phyloP scores from a whole-genome alignment of 2,113 vertebrate genomes.

The Periophthalmodon schlosseri region DNA sequence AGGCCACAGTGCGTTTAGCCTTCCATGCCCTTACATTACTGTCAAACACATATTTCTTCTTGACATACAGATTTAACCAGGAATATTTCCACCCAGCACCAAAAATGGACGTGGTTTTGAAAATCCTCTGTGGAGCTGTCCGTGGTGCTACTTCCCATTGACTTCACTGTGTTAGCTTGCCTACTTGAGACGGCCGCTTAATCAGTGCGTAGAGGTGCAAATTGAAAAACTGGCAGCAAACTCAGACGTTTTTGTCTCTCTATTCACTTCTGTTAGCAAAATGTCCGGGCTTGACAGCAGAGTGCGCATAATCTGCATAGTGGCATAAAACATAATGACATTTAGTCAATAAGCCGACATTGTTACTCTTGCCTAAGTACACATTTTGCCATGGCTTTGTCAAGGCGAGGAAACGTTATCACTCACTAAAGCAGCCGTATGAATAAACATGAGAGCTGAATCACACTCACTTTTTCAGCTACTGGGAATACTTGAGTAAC shows the following conservation, averaged over 20 bases:
- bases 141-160: conserved; percentile 22
- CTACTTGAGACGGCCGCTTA: background rate
- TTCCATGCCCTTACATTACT: conserved; percentile 51
- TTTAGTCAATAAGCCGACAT: conserved; percentile 60
- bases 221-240: conserved; percentile 6
- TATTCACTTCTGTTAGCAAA: conserved; percentile 45
- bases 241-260: conserved; percentile 17
- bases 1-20: conserved; percentile 62
- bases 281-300: conserved; percentile 30
- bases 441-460: conserved; percentile 34
- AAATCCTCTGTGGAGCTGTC: conserved; percentile 50
- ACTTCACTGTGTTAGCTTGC: background rate
- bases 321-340: conserved; percentile 47
- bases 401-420: conserved; percentile 27
- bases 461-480: conserved; percentile 43
- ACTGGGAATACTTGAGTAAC: conserved; percentile 6
- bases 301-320: conserved; percentile 49
- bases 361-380: conserved; percentile 37
- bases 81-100: conserved; percentile 29
- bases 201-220: conserved; percentile 1
- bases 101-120: conserved; percentile 6
- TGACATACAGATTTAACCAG: conserved; percentile 42
- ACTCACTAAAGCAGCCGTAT: conserved; percentile 13
- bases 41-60: conserved; percentile 34
- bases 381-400: conserved; percentile 12